Percentiles rank a stretch among this genome's conserved stretches.
phyloP scores from a whole-genome alignment of 2,797 vertebrate species.

The Coreius guichenoti region DNA sequence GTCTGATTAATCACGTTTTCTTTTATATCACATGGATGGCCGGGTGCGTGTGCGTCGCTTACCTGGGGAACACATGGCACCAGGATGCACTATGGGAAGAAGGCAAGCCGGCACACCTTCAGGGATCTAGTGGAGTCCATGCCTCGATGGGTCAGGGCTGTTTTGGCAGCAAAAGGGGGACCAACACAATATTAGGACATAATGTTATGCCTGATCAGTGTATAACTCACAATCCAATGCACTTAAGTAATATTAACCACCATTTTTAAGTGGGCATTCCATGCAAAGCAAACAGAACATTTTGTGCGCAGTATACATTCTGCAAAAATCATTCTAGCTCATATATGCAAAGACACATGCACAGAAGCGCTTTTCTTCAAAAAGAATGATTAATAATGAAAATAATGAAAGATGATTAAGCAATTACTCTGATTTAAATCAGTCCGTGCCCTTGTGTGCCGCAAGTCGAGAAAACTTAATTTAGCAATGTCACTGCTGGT shows the following conservation, averaged over 20 bases:
- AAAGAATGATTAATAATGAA: conserved; percentile 27
- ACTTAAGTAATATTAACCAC: background rate
- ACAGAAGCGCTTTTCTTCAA: conserved; percentile 28
- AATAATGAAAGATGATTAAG: conserved; percentile 51
- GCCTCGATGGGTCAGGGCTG: too few species aligned
- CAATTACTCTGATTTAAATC: conserved; percentile 42
- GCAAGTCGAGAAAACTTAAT: conserved; percentile 59
- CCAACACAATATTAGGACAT: too few species aligned
- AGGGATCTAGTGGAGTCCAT: too few species aligned
- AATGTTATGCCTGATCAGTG: too few species aligned
- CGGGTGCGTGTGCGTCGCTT: too few species aligned
- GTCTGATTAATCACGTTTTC: too few species aligned
- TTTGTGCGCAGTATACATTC: background rate
- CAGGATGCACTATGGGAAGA: too few species aligned
- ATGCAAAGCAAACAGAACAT: background rate
- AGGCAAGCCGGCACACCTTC: too few species aligned
- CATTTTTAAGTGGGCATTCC: background rate
- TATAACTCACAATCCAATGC: background rate
- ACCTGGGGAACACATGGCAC: too few species aligned
- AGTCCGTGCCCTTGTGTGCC: conserved; percentile 50
- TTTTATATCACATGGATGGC: too few species aligned
- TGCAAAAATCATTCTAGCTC: background rate
- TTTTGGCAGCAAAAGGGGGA: too few species aligned
- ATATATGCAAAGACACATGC: conserved; percentile 13
- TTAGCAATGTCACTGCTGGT: conserved; percentile 57